Percentiles rank a stretch among this genome's conserved stretches.
These are phyloP conservation scores for Melanostoma mellinum DNA, from an alignment of 2,888 invertebrate species.

Conservation along the genomic window DNA sequence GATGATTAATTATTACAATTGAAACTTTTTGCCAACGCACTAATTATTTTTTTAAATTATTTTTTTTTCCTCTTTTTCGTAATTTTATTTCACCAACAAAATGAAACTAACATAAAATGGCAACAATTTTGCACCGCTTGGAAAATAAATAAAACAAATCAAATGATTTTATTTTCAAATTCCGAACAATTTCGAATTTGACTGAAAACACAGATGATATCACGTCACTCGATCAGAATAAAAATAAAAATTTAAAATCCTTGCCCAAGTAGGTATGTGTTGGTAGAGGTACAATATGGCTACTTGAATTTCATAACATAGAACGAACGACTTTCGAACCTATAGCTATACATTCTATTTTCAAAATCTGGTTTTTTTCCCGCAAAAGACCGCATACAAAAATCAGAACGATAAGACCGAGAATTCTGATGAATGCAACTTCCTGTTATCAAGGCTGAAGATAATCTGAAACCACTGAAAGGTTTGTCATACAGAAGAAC, in stretches of 20 bases:
- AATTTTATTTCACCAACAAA: constrained; percentile 8
- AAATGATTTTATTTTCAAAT: no score
- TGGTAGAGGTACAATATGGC: no score
- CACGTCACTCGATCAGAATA: no score
- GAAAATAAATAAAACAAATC: no score
- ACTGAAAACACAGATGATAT: no score
- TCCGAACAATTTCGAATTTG: no score
- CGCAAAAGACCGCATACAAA: constrained; percentile 42
- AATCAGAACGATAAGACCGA: constrained; percentile 36
- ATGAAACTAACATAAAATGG: no score
- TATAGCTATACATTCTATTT: background rate
- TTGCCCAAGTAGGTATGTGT: no score
- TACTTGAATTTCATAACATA: no score
- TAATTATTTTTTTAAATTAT: constrained; percentile 12
- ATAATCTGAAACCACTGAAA: constrained; percentile 66
- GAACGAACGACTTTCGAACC: constrained; percentile 4
- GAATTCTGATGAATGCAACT: constrained; percentile 56
- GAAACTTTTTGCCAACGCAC: constrained; percentile 70
- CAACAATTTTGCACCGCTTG: no score
- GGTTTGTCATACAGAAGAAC: constrained; percentile 52
- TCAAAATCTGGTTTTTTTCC: background rate
- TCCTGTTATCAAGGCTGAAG: constrained; percentile 67
- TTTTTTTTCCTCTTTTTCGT: constrained; percentile 9
- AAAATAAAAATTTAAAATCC: no score
- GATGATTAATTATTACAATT: constrained; percentile 71